Conservation (phyloP, 2,888 invertebrate genomes). For the Hypercompe scribonia region DNA sequence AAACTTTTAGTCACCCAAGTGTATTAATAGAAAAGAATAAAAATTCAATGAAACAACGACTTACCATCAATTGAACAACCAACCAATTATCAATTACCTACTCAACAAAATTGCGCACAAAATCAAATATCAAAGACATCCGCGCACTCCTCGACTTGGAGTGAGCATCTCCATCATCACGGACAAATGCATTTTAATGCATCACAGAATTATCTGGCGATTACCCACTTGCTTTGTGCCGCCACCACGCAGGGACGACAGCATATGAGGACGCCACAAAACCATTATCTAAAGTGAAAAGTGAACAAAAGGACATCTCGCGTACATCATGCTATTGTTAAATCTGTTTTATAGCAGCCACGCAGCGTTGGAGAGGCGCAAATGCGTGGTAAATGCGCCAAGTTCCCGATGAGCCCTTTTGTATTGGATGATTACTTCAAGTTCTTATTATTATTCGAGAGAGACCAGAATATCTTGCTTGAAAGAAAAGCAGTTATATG, state of each 20-base stretch:
- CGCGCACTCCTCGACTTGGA: background rate
- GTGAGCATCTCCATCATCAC: conserved; percentile 24
- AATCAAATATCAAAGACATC: conserved; percentile 16
- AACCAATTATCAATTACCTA: conserved; percentile 27
- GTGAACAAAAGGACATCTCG: conserved; percentile 45
- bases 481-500: background rate
- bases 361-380: background rate
- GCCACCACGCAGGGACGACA: conserved; percentile 63
- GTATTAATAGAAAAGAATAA: background rate
- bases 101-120: conserved; percentile 19
- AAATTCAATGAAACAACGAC: conserved; percentile 1
- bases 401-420: conserved; percentile 5
- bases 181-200: conserved; percentile 78
- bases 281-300: conserved; percentile 70
- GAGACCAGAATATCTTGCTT: conserved; percentile 20
- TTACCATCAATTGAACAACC: conserved; percentile 13
- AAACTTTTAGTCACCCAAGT: background rate
- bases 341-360: conserved; percentile 36
- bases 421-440: conserved; percentile 36
- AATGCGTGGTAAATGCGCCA: background rate
- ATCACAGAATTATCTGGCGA: conserved; percentile 81
- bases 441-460: conserved; percentile 27
- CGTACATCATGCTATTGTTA: conserved; percentile 46
- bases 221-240: conserved; percentile 83
- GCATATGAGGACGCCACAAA: conserved; percentile 55